Evolutionary conservation across 2,113 vertebrate species (phyloP).

Genomic region (Gavia stellata): DNA sequence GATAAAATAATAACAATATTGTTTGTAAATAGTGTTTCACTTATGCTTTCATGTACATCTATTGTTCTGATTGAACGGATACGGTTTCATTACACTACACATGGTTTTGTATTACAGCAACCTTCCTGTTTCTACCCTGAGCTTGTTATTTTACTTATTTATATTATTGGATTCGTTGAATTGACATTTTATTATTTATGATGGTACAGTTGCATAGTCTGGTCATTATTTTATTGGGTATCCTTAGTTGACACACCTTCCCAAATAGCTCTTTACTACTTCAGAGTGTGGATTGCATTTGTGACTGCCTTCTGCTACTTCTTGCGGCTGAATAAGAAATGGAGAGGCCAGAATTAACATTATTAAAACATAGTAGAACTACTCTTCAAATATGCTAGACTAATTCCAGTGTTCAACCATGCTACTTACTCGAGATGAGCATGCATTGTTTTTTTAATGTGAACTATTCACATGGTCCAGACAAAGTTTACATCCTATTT

Average conservation of each 20-base stretch:
- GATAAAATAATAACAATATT: not conserved
- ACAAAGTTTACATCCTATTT: not conserved
- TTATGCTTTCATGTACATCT: not conserved
- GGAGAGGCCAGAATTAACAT: not conserved
- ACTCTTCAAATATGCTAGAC: rapidly evolving
- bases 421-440: not conserved
- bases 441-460: rapidly evolving
- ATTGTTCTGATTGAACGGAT: not conserved
- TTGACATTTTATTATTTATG: not conserved
- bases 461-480: not conserved
- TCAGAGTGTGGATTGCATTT: not conserved
- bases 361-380: not conserved
- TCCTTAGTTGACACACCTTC: not conserved
- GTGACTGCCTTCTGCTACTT: not conserved
- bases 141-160: not conserved
- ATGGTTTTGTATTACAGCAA: not conserved
- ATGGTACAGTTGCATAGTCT: not conserved
- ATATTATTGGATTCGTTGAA: not conserved
- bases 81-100: not conserved
- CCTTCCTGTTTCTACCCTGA: not conserved
- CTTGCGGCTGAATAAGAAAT: not conserved
- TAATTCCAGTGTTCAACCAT: not conserved
- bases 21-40: not conserved
- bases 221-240: not conserved
- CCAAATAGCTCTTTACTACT: not conserved